Base-by-base conservation (phyloP, 2,888 invertebrate genomes). In the Tetropium fuscum region DNA sequence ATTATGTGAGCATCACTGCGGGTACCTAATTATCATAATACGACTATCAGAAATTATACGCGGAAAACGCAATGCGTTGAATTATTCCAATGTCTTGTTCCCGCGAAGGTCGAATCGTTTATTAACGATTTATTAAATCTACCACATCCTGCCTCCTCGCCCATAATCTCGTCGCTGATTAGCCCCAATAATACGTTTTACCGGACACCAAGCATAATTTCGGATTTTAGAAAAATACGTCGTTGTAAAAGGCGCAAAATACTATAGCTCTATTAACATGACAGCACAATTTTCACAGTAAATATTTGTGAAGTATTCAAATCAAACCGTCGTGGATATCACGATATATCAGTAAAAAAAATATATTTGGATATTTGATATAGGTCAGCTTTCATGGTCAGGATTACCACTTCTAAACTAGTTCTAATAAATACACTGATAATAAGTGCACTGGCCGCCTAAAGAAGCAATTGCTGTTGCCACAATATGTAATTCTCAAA, bases 121-220 rank as follows among this genome's bases (percentile, higher is more conserved):
- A 60, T 60, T 53, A 53, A 20, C 53, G 56, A 53, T 53, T 60
- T 56, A 60, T 51, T 53, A 60, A 60, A 60, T 45, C 53, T 41
- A 27, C 60, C 56, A 53, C 60, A 60, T 60, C 60, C 60, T 56
- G 60, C 44, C 51, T 5, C 36, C 44, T n/a, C 20, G 11, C 38
- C 51, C 18, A 38, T 45, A 43, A 54, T 54, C 44, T 54, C 16
- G 19, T 30, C 19, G 32, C 15, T 59, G 59, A 54, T 55, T 54
- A 59, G 54, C 55, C 55, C 55, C 54, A 59, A 59, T 59, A 44
- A 54, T 54, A 59, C 16, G 27, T 40, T 55, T 59, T 49, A 59
- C 16, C 15, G 1, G 3, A 6, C 27, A 11, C 20, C 10, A 19
- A 8, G 18, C 20, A 13, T 15, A 34, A 30, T 47, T 47, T 32